Conservation (phyloP, 1,140 invertebrate species). For the Drosophila ironensis region DNA sequence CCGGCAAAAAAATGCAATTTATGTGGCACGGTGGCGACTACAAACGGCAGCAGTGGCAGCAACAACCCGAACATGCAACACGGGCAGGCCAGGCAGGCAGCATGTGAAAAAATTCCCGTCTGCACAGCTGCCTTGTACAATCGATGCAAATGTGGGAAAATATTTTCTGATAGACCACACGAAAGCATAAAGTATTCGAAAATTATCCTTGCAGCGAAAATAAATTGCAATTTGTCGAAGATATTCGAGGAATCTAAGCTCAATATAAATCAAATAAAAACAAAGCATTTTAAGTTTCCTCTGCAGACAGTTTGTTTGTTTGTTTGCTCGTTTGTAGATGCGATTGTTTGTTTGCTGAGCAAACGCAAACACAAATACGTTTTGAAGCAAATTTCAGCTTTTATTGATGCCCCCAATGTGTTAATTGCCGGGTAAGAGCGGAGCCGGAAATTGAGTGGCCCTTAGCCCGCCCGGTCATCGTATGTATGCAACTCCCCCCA, state of each 20-base stretch:
- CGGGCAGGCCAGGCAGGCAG: no score
- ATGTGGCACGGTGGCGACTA: conserved; percentile 41
- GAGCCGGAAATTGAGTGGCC: conserved; percentile 4
- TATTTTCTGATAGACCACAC: conserved; percentile 32
- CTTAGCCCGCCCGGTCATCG: no score
- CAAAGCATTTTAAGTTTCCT: not conserved
- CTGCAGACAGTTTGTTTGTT: no score
- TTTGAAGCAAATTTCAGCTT: conserved; percentile 14
- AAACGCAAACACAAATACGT: not conserved
- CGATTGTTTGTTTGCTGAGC: conserved; percentile 5
- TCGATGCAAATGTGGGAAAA: conserved; percentile 66
- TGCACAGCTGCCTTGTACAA: conserved; percentile 20
- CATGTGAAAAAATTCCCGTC: conserved; percentile 49
- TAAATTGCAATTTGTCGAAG: conserved; percentile 23
- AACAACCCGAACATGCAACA: conserved; percentile 47
- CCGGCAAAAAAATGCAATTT: conserved; percentile 36
- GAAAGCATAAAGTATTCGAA: conserved; percentile 25
- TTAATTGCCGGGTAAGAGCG: conserved; percentile 2
- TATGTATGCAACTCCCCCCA: no score
- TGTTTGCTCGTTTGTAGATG: not conserved
- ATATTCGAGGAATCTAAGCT: conserved; percentile 20
- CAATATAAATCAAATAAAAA: not conserved
- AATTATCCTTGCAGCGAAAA: conserved; percentile 28
- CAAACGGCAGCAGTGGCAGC: conserved; percentile 1
- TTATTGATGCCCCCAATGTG: not conserved